Percentiles rank a stretch among this genome's conserved stretches.
phyloP scores from a whole-genome alignment of 1,140 invertebrate species.

The Drosophila subobscura region DNA sequence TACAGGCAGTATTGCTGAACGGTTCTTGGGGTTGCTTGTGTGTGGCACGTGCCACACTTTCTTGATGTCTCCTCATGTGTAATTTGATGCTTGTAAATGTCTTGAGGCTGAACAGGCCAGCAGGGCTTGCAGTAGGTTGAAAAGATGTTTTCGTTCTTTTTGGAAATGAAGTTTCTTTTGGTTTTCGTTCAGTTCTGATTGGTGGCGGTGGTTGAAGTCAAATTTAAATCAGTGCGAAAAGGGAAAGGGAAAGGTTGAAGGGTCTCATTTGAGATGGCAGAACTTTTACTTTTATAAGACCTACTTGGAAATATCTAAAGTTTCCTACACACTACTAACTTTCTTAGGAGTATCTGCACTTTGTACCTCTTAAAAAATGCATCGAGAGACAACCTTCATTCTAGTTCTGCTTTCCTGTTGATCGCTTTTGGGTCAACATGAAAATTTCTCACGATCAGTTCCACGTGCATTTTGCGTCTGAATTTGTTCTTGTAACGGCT shows the following conservation, averaged over 20 bases:
- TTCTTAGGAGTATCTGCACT: too few relatives aligned
- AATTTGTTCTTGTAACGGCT: constrained; percentile 55
- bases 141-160: constrained; percentile 13
- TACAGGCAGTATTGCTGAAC: not conserved
- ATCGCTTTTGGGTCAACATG: constrained; percentile 15
- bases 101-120: constrained; percentile 49
- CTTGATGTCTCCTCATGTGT: constrained; percentile 36
- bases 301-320: too few relatives aligned
- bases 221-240: constrained; percentile 6
- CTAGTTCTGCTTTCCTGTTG: constrained; percentile 57
- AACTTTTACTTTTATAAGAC: constrained; percentile 2
- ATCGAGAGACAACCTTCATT: constrained; percentile 3
- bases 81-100: constrained; percentile 69
- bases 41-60: constrained; percentile 53
- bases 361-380: not conserved
- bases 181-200: constrained; percentile 9
- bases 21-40: constrained; percentile 31
- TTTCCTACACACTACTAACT: too few relatives aligned
- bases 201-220: constrained; percentile 23
- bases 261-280: constrained; percentile 24
- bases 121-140: constrained; percentile 16
- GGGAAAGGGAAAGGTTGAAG: constrained; percentile 11
- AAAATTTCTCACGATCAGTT: constrained; percentile 66
- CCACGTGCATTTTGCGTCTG: constrained; percentile 1
- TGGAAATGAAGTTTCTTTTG: constrained; percentile 15